Base-by-base conservation (phyloP, 2,113 vertebrate species). In the Amphiprion ocellaris region DNA sequence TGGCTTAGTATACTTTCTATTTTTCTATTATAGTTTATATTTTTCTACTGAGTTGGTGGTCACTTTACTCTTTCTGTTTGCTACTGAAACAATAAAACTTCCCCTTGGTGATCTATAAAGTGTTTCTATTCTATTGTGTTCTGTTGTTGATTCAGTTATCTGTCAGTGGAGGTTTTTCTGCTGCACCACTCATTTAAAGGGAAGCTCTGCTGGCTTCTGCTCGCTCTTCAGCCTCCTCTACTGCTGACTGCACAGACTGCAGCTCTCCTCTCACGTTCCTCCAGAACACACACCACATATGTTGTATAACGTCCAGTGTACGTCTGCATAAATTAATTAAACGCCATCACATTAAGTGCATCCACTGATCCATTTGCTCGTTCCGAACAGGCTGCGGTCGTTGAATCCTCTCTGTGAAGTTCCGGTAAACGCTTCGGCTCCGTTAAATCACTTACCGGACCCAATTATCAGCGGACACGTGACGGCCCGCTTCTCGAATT, bases 191-290 rank as follows among this genome's bases (percentile, higher is more conserved):
- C 2, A 11, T 12, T 23, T 2, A 54, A 23, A 12, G 21, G 1
- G n/a, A 21, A 21, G 50, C 2, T 17, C 14, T 61, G 30, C 60
- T 69, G n/a, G 30, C 3, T 78, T 17, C 2, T 54, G 52, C 7
- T 23, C 55, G 9, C 44, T 4, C 58, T 81, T 41, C 23, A 74
- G 67, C 86, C 23, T 82, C 86, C 62, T 74, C 89, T 87, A 47
- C 30, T 41, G 89, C 24, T n/a, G 4, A 10, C 41, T 33, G 6
- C 0, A 53, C 1, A 10, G 1, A 70, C 44, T 44, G 52, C 74
- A 77, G 12, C 0, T 37, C 21, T 65, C 37, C 30, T 33, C 14
- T 47, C 46, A 47, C 46, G 14, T 50, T 50, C 16, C 1, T 17
- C 16, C 49, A 50, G 12, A 10, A 14, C 14, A 47, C 46, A 14